Evolutionary conservation across 2,797 vertebrate genomes (phyloP), one percentile per base, ranked within the genome.

Genomic region (Sebastolobus altivelis): DNA sequence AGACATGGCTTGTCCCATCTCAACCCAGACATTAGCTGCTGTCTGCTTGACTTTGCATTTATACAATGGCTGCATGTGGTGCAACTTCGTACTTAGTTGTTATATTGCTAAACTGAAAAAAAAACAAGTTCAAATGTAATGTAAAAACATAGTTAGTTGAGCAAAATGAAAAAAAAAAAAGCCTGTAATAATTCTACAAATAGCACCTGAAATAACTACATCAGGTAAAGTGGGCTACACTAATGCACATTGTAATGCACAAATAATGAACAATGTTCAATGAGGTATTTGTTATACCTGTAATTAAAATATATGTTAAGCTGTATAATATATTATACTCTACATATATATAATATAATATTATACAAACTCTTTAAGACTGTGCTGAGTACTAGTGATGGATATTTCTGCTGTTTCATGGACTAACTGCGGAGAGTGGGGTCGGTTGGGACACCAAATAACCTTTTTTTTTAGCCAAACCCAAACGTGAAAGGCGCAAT

Each of bases 401-500:
- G n/a, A 20, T 35, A 20, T 16, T 40, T 10, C 38, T 1, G 2
- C n/a, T 14, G 9, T 29, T 8, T 29, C 25, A 46, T 33, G 22
- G 25, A 40, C 12, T 2, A 8, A 0, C 25, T 52, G 38, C 0
- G 13, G 0, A 43, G 40, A 43, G 40, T 43, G 40, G 5, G 0
- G 40, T 43, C 40, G 40, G 40, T 43, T 43, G 40, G 40, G 6
- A 43, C 40, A 43, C 14, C 40, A 43, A 16, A 43, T 43, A 2
- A 43, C 40, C 40, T 12, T 4, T 46, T 18, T 46, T 46, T 46
- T 46, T 13, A 43, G 40, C 13, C 16, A 14, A 18, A 46, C 43
- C 16, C 43, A 18, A 46, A 46, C 0, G 0, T 46, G 43, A 46
- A 46, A 46, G 16, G 16, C 6, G 7, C 16, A 46, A 46, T 46